Evolutionary conservation across 2,113 vertebrate species (phyloP), one percentile per base, ranked within the genome.

Genomic region (Dromaius novaehollandiae): DNA sequence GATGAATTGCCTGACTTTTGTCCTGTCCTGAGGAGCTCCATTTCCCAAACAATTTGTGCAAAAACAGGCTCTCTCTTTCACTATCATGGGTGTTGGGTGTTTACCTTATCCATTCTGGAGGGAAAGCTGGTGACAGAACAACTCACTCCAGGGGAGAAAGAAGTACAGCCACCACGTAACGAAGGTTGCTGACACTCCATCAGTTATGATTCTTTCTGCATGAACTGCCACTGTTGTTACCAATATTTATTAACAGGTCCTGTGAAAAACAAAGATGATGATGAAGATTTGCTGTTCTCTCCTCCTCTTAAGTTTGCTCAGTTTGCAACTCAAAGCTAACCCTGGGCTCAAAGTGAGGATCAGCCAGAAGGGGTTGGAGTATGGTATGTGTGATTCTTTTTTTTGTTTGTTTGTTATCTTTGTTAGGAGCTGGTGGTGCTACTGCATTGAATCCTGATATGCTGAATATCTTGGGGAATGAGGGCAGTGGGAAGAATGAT

Each of bases 281-380:
- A 38, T 88, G 94, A 96, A 89, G n/a, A 40, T 74, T 68, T 96
- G 53, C 81, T 94, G 25, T 69, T 95, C 22, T 61, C 42, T 97
- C 25, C 46, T 96, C 21, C 48, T 97, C 48, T 71, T 96, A 58
- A 85, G 70, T 82, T 89, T 90, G 30, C 64, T 94, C 34, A 69
- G 61, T 11, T 32, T 63, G 46, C 71, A 90, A 7, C 74, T 96
- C 42, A 32, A 53, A 0, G 88, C 92, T 63, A 95, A 18, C 32
- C 85, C 94, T 32, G 95, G 97, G 53, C 51, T 97, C 75, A 96
- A 94, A 95, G 90, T 97, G 89, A 97, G 95, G 78, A 93, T 97
- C 81, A 97, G 92, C n/a, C 87, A 96, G 83, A 97, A 96, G 38
- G 96, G 92, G 4, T 30, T 97, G 56, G 85, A 97, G 32, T 97